These are phyloP conservation scores for Coelopa frigida DNA, from an alignment of 1,140 invertebrate genomes.

Conservation along the genomic window DNA sequence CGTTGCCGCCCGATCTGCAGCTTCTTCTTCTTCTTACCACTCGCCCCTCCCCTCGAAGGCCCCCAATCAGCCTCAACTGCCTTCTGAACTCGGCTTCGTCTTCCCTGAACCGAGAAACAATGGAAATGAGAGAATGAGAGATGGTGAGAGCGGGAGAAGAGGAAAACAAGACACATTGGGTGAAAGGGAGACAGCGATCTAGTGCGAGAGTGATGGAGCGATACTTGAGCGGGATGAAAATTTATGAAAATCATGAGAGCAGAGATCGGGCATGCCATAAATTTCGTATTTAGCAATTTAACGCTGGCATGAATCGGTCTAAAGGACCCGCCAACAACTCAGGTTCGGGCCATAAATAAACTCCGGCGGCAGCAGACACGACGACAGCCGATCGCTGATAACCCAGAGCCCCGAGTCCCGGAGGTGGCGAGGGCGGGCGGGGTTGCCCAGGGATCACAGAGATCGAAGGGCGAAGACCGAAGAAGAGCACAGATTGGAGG, in stretches of 20 bases:
- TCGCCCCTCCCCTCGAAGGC: background rate
- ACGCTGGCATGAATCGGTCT: constrained; percentile 8
- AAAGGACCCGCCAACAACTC: too few species aligned
- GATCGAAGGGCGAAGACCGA: too few species aligned
- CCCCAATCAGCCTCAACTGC: background rate
- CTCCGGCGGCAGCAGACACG: too few species aligned
- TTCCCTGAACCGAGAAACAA: constrained; percentile 10
- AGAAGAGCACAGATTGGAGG: too few species aligned
- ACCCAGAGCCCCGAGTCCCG: too few species aligned
- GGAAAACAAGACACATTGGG: background rate
- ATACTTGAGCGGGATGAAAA: constrained; percentile 17
- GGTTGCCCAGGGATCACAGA: too few species aligned
- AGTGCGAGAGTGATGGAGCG: too few species aligned
- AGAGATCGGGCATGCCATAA: too few species aligned
- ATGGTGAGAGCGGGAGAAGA: background rate
- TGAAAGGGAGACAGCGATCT: background rate
- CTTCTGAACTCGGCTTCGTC: background rate
- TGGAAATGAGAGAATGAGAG: constrained; percentile 11
- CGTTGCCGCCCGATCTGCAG: background rate
- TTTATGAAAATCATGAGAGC: constrained; percentile 19
- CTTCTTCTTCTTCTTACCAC: background rate
- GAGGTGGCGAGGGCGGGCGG: too few species aligned
- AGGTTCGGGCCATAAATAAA: too few species aligned
- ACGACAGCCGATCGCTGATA: too few species aligned
- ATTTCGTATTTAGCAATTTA: constrained; percentile 19